Conservation (phyloP, 2,113 vertebrate species). For the Scomber colias region DNA sequence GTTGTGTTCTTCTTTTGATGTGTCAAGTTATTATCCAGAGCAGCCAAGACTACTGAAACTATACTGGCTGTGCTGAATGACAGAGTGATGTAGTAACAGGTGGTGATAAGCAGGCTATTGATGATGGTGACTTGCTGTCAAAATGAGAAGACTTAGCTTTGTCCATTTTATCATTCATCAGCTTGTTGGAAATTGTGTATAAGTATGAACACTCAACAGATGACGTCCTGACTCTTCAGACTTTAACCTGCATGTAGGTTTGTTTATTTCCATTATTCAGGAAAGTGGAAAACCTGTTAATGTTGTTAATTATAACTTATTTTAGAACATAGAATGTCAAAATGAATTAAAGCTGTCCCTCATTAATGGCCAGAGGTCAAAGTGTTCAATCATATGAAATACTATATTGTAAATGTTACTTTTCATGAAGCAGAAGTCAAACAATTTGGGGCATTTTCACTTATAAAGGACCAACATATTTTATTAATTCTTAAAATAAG, state of each 20-base stretch:
- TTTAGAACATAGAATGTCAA: too few species aligned
- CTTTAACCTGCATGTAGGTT: neutral
- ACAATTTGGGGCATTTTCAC: neutral
- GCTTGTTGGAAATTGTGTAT: neutral
- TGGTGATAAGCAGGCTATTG: conserved; percentile 10
- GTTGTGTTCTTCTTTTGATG: neutral
- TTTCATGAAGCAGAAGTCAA: neutral
- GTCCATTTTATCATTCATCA: neutral
- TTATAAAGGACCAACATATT: neutral
- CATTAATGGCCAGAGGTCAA: too few species aligned
- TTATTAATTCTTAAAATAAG: neutral
- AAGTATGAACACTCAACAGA: neutral
- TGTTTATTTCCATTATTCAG: too few species aligned
- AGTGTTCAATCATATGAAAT: too few species aligned
- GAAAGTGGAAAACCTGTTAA: too few species aligned
- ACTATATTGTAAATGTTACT: too few species aligned
- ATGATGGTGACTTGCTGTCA: neutral
- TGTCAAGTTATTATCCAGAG: neutral
- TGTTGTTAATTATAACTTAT: too few species aligned
- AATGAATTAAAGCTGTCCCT: too few species aligned
- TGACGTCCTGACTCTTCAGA: neutral
- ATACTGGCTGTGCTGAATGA: neutral
- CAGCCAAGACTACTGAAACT: neutral
- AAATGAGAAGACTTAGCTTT: neutral
- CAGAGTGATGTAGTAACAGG: conserved; percentile 10